phyloP scores from a whole-genome alignment of 92 coral and sea anemone genomes.

The Zoanthus sociatus region DNA sequence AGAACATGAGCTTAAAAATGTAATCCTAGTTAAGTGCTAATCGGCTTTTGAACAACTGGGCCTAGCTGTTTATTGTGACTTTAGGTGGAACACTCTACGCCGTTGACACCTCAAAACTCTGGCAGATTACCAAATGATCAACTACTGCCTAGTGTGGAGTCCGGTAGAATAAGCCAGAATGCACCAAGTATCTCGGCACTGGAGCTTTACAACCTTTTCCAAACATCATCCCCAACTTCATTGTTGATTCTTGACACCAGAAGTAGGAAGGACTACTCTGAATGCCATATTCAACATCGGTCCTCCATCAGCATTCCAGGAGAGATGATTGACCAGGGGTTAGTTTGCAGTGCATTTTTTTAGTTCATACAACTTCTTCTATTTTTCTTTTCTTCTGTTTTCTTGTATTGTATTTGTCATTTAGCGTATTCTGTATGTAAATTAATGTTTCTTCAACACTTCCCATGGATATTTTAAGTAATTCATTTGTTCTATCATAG shows the following conservation, averaged over 20 bases:
- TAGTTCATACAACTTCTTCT: not conserved
- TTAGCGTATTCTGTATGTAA: no score
- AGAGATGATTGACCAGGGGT: slow-evolving; percentile 90
- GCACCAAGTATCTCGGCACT: slow-evolving; percentile 63
- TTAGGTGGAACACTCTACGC: slow-evolving; percentile 80
- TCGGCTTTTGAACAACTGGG: not conserved
- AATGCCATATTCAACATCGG: slow-evolving; percentile 68
- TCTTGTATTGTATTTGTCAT: no score
- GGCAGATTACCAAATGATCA: slow-evolving; percentile 59
- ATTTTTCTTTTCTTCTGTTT: not conserved
- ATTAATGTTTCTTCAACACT: no score
- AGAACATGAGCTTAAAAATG: no score
- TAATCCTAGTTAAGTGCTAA: not conserved
- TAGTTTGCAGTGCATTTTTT: slow-evolving; percentile 10
- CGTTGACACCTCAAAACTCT: slow-evolving; percentile 72
- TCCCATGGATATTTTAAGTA: no score
- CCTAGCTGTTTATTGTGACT: not conserved
- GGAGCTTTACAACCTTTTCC: slow-evolving; percentile 72
- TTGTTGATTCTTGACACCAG: slow-evolving; percentile 86
- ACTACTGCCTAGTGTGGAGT: slow-evolving; percentile 8
- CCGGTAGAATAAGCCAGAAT: not conserved
- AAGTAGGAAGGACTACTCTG: slow-evolving; percentile 67
- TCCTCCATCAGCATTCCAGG: slow-evolving; percentile 89
- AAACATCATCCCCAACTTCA: slow-evolving; percentile 36
- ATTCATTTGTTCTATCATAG: no score